Evolutionary conservation across 2,113 vertebrate species (phyloP).

Genomic region (Amazona vittata): DNA sequence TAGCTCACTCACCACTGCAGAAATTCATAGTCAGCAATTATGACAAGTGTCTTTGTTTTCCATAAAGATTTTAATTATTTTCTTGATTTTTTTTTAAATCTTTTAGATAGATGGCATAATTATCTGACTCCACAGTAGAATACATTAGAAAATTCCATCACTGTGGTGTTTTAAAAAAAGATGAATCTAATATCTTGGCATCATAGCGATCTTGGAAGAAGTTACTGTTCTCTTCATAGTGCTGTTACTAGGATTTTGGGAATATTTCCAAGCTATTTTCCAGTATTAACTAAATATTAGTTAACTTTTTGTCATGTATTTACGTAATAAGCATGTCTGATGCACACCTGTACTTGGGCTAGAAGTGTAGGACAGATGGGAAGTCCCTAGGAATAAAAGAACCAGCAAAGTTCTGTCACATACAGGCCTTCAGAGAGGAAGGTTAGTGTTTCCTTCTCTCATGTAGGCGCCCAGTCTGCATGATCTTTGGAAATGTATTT

Average conservation of each 20-base stretch:
- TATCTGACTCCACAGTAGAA: neutral
- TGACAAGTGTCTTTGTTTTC: neutral
- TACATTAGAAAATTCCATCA: neutral
- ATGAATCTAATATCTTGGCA: neutral
- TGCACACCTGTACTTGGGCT: neutral
- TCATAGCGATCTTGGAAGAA: neutral
- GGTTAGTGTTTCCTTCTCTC: neutral
- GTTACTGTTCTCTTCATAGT: neutral
- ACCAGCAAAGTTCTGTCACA: neutral
- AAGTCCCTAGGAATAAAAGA: neutral
- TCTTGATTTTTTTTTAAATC: neutral
- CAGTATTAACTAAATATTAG: neutral
- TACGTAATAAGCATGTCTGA: accelerated
- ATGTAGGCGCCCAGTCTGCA: neutral
- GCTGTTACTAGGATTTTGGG: neutral
- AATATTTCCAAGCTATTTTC: neutral
- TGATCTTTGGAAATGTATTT: neutral
- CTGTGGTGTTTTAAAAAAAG: neutral
- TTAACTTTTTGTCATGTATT: neutral
- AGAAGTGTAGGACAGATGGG: accelerated
- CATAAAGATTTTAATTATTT: neutral
- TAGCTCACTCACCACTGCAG: neutral
- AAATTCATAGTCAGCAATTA: neutral
- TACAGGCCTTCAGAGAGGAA: neutral
- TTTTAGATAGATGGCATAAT: neutral